Evolutionary conservation across 2,888 invertebrate species (phyloP), one percentile per base, ranked within the genome.

Genomic region (Petrophora chlorosata): DNA sequence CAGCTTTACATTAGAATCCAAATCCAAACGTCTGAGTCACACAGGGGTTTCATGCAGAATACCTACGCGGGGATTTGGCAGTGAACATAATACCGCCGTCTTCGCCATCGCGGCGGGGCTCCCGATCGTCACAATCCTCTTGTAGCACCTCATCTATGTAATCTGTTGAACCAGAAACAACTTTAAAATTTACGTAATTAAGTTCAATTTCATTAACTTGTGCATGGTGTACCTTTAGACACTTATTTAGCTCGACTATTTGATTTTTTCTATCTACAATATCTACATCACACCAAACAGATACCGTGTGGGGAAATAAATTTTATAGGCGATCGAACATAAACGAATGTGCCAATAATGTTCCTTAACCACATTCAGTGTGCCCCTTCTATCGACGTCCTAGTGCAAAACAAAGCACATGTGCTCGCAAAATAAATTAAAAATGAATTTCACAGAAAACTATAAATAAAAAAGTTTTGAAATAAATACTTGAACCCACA

Each of bases 81-180:
- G 96, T 97, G 81, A 97, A 97, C 59, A 95, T 97, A 65, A 97
- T 96, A 72, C 96, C 96, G 83, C 95, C 95, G 79, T 97, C 96
- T 71, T 96, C 96, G 36, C 92, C 91, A 59, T 92, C 87, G 3
- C 90, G 87, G 15, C 90, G 92, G 2, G 91, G 91, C 61, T 85
- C 90, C 7, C 89, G 84, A 34, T 92, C 92, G 25, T 80, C 85
- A 3, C 85, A 79, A 8, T 90, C 92, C 59, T 92, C 92, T 80
- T 94, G 94, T 53, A 96, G 92, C 56, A 95, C 95, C 82, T 96
- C 96, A 77, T 95, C 95, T 85, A 96, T 95, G 91, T 96, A 96
- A 91, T 96, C 96, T 96, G 82, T 50, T 43, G 32, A 68, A 90
- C 50, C 65, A 63, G 36, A 16, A 35, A 23, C 10, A 25, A 45